phyloP scores from a whole-genome alignment of 2,113 vertebrate species.

The Lagopus leucura region DNA sequence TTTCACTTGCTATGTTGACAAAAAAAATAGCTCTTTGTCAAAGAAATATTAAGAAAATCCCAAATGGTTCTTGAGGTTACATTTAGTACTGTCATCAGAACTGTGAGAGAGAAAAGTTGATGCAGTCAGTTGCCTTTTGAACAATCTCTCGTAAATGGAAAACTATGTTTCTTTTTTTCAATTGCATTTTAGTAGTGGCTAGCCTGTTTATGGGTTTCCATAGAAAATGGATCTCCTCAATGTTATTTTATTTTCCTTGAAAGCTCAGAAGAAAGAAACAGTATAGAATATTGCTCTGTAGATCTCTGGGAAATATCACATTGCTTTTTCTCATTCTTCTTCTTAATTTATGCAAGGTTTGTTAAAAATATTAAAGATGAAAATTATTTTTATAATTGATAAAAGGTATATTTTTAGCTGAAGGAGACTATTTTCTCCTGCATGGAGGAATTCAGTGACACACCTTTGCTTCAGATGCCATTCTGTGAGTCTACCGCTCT shows the following conservation, averaged over 20 bases:
- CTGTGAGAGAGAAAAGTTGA: fast-evolving
- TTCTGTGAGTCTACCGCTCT: too few species aligned
- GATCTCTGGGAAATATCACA: background rate
- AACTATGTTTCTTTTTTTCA: background rate
- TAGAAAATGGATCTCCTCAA: background rate
- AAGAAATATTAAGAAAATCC: background rate
- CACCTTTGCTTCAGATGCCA: too few species aligned
- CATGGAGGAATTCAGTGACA: too few species aligned
- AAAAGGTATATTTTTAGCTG: background rate
- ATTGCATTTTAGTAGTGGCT: background rate
- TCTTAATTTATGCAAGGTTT: background rate
- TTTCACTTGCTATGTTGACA: background rate
- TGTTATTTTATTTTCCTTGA: background rate
- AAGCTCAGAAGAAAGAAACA: background rate
- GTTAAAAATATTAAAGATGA: background rate
- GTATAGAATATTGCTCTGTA: background rate
- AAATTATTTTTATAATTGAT: background rate
- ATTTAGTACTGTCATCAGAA: background rate
- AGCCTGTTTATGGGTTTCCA: background rate
- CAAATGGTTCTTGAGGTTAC: background rate
- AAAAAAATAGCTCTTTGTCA: background rate
- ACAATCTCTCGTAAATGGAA: background rate
- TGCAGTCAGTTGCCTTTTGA: background rate
- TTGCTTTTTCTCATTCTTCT: background rate
- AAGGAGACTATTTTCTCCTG: background rate